phyloP scores from a whole-genome alignment of 2,888 invertebrate genomes.

The Polylopha cassiicola region DNA sequence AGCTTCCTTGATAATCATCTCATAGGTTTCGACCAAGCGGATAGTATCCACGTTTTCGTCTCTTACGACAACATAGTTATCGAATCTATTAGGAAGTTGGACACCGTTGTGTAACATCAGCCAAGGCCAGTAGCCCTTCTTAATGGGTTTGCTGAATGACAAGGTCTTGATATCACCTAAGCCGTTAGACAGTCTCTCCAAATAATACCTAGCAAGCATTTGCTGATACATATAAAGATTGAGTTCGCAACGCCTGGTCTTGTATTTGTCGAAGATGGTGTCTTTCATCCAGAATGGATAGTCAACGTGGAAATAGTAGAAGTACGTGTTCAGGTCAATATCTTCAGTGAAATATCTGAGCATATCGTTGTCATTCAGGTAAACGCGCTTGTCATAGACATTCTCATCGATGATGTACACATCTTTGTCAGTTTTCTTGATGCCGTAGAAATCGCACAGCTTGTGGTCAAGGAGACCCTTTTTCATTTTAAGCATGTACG shows the following conservation, averaged over 20 bases:
- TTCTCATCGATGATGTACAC: conserved; percentile 81
- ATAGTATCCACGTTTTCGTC: conserved; percentile 47
- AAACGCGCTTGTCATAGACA: conserved; percentile 76
- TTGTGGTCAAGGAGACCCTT: conserved; percentile 63
- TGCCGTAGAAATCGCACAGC: conserved; percentile 71
- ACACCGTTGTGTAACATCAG: conserved; percentile 74
- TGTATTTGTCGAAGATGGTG: conserved; percentile 51
- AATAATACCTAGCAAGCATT: conserved; percentile 78
- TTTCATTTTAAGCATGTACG: conserved; percentile 72
- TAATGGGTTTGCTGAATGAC: conserved; percentile 61
- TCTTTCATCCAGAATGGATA: conserved; percentile 80
- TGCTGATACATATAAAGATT: conserved; percentile 81
- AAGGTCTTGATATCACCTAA: conserved; percentile 65
- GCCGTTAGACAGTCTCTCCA: conserved; percentile 73
- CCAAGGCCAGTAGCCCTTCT: conserved; percentile 77
- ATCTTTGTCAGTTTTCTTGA: conserved; percentile 67
- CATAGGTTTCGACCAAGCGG: conserved; percentile 56
- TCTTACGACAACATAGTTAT: conserved; percentile 53
- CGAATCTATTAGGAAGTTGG: conserved; percentile 69
- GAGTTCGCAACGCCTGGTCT: conserved; percentile 69
- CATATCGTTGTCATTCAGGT: conserved; percentile 73
- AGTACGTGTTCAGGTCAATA: conserved; percentile 79
- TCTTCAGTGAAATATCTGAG: conserved; percentile 82
- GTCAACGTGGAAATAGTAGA: conserved; percentile 78
- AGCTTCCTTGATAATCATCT: conserved; percentile 76